Conservation (phyloP, 2,113 vertebrate genomes). For the Pogona vitticeps region DNA sequence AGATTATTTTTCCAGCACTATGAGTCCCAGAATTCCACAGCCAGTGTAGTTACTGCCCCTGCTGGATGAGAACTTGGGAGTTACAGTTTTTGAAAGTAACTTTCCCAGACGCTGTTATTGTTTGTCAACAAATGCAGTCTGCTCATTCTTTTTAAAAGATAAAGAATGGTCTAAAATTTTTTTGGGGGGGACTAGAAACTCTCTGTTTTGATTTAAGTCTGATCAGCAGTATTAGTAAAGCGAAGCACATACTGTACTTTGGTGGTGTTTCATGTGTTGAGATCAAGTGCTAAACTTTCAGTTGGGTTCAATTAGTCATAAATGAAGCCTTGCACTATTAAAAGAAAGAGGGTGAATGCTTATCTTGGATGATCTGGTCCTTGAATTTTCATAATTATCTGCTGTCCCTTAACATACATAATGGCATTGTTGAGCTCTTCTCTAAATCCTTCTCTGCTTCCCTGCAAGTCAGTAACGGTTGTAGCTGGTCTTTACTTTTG, state of each 20-base stretch:
- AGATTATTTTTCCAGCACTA: no score
- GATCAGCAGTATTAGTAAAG: background rate
- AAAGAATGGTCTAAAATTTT: no score
- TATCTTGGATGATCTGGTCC: background rate
- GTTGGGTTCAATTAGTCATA: background rate
- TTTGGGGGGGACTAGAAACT: no score
- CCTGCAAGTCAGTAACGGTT: conserved; percentile 16
- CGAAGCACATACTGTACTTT: background rate
- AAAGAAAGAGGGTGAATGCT: background rate
- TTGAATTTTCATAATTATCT: background rate
- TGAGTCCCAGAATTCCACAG: no score
- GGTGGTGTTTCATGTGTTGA: background rate
- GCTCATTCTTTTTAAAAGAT: no score
- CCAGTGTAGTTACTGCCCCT: no score
- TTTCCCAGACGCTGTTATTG: no score
- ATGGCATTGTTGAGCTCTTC: background rate
- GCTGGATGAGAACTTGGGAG: no score
- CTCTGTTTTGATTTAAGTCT: background rate
- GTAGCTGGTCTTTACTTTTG: conserved; percentile 58
- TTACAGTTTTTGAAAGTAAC: no score
- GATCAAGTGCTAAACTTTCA: background rate
- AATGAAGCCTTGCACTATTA: background rate
- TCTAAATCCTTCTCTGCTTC: background rate
- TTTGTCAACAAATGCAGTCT: no score
- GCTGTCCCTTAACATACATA: background rate